Evolutionary conservation across 2,797 vertebrate genomes (phyloP), one percentile per base, ranked within the genome.

Genomic region (Tapera naevia): DNA sequence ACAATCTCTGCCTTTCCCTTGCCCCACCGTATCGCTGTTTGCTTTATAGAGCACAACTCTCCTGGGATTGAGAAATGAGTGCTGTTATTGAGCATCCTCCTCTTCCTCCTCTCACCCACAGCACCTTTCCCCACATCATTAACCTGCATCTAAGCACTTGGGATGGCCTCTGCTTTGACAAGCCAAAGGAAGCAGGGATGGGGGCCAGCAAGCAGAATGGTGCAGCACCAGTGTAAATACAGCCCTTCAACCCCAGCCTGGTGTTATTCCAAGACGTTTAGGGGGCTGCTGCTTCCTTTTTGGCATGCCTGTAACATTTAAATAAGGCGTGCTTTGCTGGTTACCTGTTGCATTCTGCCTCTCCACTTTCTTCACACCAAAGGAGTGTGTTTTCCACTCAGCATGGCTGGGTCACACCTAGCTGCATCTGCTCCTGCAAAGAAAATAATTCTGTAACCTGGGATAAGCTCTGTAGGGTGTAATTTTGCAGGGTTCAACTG

Each of bases 11-110:
- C 35, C 57, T 64, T 43, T 25, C 39, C 30, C 41, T 83, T 2
- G 0, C 50, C 53, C 37, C 3, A 2, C 4, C 0, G 0, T 8
- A 39, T 54, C 5, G 1, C 64, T 45, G 27, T 45, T 67, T 48
- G 27, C 78, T 83, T 62, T 56, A 57, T 54, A 15, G 57, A 10
- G 45, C 67, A 17, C 1, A 4, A 23, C 41, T 58, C 32, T 53
- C 74, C 39, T 35, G 14, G 57, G 72, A 41, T 27, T 1, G 2
- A 24, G 46, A 53, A n/a, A 22, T 0, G 8, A 66, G 32, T 9
- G 13, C 21, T 50, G 41, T 32, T 54, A 50, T 18, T 1, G 8
- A 80, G 51, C 46, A 65, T 37, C 35, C 12, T 58, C 65, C 32
- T 41, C 75, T 45, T 71, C 32, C 57, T 57, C 41, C 28, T 54